Percentiles rank a stretch among this genome's conserved stretches.
phyloP scores from a whole-genome alignment of 2,888 invertebrate genomes.

The Epinotia brunnichana region DNA sequence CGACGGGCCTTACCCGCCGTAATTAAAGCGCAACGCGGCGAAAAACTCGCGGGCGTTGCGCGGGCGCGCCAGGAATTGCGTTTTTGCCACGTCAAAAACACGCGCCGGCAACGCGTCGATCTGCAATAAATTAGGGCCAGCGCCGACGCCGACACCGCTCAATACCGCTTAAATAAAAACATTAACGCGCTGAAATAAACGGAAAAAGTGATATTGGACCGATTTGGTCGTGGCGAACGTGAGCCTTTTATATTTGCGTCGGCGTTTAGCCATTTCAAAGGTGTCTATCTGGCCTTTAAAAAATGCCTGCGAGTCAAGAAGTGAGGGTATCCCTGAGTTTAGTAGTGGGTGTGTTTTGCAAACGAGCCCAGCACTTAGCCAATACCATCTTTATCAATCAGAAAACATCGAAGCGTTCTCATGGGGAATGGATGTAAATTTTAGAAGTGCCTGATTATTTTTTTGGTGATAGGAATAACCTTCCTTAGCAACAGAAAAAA shows the following conservation, averaged over 20 bases:
- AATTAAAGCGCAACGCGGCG: constrained; percentile 76
- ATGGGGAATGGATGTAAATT: no score
- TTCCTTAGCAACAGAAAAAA: no score
- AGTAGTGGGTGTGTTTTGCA: constrained; percentile 26
- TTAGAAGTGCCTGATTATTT: no score
- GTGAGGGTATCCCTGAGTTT: constrained; percentile 17
- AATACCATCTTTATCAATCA: constrained; percentile 10
- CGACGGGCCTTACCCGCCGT: constrained; percentile 61
- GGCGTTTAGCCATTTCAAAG: constrained; percentile 42
- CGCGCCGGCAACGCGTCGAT: constrained; percentile 65
- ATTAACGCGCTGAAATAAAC: constrained; percentile 79
- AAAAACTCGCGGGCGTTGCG: constrained; percentile 67
- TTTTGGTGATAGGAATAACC: no score
- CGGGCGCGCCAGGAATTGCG: constrained; percentile 62
- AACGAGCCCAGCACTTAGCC: background rate
- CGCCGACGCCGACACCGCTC: constrained; percentile 79
- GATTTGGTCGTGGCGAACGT: constrained; percentile 68
- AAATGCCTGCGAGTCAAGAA: constrained; percentile 28
- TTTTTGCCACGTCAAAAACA: constrained; percentile 78
- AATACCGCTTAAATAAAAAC: constrained; percentile 82
- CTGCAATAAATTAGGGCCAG: constrained; percentile 79
- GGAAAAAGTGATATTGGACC: constrained; percentile 77
- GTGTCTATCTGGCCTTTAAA: constrained; percentile 37
- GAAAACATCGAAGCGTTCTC: background rate
- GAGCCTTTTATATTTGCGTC: constrained; percentile 45